Base-by-base conservation (phyloP, 1,140 invertebrate genomes). In the Drosophila seguyi region DNA sequence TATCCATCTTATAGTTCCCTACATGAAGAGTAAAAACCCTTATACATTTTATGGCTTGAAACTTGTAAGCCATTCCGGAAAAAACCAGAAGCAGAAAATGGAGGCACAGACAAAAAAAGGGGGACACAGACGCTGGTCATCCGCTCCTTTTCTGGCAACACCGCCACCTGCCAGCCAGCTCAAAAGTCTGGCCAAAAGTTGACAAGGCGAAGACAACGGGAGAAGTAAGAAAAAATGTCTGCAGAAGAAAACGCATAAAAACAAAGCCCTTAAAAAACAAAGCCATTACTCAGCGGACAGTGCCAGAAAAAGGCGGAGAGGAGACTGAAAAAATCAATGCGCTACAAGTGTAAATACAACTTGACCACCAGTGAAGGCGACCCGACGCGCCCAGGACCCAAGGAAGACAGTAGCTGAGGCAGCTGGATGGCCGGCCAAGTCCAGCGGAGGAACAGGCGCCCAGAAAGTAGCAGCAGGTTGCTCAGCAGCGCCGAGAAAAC, bases 261-360 rank as follows among this genome's bases (percentile, higher is more conserved):
- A 85, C 62, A 79, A 71, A 63, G 36, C 47, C 34, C 45, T 47
- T 41, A 56, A 68, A 79, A 81, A 63, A 52, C 27, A 67, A 78
- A 62, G 41, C 27, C 48, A 56, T 38, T 36, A 39, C 68, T 36
- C 62, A 45, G 39, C 59, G 81, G 56, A 36, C 69, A 81, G 72
- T 56, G 39, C 25, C 20, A 50, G 39, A 62, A 66, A 66, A 48
- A 55, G 38, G 60, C 6, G n/a, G 45, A 42, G 47, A 68, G 65
- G 42, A 47, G 47, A 79, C 65, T 16, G 41, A 58, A 69, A 86
- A 87, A 88, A 88, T 88, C 84, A 88, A 88, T 88, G 84, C 63
- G 76, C 80, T 52, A 87, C 84, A 88, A 88, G 84, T 88, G 85
- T 85, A 85, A 88, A 85, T 86, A 76, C 55, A 85, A 75, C 81